These are phyloP conservation scores for Palaemon carinicauda DNA, from an alignment of 1,140 invertebrate species.

Conservation along the genomic window DNA sequence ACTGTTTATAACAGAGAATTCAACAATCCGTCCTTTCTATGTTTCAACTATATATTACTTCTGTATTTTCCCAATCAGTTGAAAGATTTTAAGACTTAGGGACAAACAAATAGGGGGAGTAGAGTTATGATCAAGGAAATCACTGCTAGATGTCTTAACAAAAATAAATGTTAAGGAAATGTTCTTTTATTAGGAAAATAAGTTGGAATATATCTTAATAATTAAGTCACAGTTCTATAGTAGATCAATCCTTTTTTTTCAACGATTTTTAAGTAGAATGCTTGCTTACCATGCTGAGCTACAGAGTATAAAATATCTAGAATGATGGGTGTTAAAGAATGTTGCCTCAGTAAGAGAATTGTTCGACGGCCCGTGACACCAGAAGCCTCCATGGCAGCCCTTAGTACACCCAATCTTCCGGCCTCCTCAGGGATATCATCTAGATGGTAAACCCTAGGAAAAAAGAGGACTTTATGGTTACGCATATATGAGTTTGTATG, in stretches of 20 bases:
- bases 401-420: conserved; percentile 3
- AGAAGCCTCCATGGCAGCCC: conserved; percentile 39
- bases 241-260: too few relatives aligned
- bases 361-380: conserved; percentile 26
- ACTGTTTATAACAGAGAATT: too few relatives aligned
- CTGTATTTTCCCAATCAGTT: too few relatives aligned
- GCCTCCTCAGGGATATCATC: conserved; percentile 36
- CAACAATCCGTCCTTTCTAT: too few relatives aligned
- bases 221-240: not conserved
- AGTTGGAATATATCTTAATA: not conserved
- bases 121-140: too few relatives aligned
- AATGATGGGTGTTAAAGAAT: conserved; percentile 23
- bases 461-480: not conserved
- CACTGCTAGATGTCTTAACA: too few relatives aligned
- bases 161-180: not conserved
- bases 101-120: too few relatives aligned
- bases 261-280: not conserved
- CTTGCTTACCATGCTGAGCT: conserved; percentile 26
- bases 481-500: too few relatives aligned
- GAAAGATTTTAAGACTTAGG: too few relatives aligned
- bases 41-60: too few relatives aligned
- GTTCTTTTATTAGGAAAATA: not conserved
- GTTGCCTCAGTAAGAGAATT: conserved; percentile 21
- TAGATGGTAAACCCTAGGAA: conserved; percentile 28
- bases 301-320: conserved; percentile 28